A percentile compares a stretch with the other conserved stretches of the same genome.
Evolutionary conservation across 2,113 vertebrate species (phyloP).

Genomic region (Aplodontia rufa): DNA sequence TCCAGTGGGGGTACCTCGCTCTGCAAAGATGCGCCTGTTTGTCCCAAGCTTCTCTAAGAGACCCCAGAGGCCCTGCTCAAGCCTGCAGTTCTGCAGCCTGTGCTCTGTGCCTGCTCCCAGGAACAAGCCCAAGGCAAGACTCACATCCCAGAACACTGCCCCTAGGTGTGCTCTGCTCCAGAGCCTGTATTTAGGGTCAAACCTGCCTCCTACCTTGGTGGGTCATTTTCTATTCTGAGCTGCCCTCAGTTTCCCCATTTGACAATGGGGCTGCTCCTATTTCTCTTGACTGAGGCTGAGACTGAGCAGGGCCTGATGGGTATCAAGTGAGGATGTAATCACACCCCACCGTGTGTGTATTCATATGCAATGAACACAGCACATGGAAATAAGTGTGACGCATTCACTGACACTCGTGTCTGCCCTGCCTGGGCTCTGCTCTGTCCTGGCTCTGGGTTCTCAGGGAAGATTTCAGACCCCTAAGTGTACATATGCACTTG

Average conservation of each 20-base stretch:
- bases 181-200: not conserved
- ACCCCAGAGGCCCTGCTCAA: not conserved
- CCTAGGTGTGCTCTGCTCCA: rapidly evolving
- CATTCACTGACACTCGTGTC: rapidly evolving
- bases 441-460: not conserved
- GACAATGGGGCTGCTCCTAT: not conserved
- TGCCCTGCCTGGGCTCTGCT: not conserved
- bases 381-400: too few relatives aligned
- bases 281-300: not conserved
- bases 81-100: not conserved
- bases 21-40: not conserved
- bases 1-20: not conserved
- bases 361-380: rapidly evolving
- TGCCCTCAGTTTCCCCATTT: not conserved
- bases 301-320: not conserved
- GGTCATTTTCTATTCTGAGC: not conserved
- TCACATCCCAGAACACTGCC: not conserved
- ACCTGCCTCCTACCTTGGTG: not conserved
- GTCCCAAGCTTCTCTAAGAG: not conserved
- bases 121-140: not conserved
- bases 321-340: rapidly evolving
- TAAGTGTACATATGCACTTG: rapidly evolving
- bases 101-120: too few relatives aligned
- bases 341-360: not conserved
- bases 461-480: not conserved